These are phyloP conservation scores for Trochalopteron elliotii DNA, from an alignment of 2,113 vertebrate species.

Conservation along the genomic window DNA sequence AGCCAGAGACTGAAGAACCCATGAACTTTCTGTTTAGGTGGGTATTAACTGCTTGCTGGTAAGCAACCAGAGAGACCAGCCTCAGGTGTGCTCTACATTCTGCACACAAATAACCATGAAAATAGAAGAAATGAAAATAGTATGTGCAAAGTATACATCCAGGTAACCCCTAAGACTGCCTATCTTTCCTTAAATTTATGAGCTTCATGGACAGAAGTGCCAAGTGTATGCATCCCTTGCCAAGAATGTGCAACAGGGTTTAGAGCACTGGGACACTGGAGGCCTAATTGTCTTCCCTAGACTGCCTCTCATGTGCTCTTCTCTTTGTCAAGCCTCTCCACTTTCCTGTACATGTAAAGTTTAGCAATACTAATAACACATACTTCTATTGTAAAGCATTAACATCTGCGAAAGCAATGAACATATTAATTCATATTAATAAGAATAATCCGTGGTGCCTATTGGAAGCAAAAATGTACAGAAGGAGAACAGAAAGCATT, in stretches of 20 bases:
- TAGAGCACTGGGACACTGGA: not conserved
- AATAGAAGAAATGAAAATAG: not conserved
- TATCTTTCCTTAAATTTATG: not conserved
- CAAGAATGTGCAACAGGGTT: not conserved
- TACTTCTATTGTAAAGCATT: not conserved
- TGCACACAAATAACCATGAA: not conserved
- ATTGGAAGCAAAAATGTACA: not conserved
- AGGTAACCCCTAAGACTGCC: not conserved
- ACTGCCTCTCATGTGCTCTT: not conserved
- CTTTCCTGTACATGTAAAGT: not conserved
- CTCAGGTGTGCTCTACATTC: not conserved
- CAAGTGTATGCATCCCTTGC: not conserved
- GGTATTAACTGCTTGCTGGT: too few relatives aligned
- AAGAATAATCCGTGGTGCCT: not conserved
- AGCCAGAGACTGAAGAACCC: too few relatives aligned
- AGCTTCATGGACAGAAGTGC: not conserved
- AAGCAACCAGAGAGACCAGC: too few relatives aligned
- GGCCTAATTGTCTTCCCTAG: not conserved
- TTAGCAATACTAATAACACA: not conserved
- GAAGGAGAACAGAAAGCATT: not conserved
- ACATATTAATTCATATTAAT: conserved; percentile 3
- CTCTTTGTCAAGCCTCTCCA: not conserved
- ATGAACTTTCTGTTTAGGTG: too few relatives aligned
- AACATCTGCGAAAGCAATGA: conserved; percentile 23
- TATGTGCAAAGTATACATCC: not conserved